Conservation (phyloP, 2,113 vertebrate species). For the Ursus arctos region DNA sequence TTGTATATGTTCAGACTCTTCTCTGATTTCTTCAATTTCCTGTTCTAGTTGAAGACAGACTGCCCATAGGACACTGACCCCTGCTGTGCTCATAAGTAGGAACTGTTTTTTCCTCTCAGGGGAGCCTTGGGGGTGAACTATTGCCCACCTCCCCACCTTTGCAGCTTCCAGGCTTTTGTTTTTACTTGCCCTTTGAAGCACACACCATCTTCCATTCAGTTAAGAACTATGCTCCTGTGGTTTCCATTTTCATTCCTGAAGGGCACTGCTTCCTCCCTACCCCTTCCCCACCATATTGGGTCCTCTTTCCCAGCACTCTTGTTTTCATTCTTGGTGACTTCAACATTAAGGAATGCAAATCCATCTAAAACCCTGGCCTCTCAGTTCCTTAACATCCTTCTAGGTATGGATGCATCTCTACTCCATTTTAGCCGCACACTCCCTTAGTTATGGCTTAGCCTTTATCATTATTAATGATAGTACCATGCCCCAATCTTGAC, state of each 20-base stretch:
- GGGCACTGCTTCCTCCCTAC: neutral
- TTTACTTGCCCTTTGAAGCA: neutral
- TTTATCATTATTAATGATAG: neutral
- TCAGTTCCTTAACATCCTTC: neutral
- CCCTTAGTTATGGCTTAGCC: neutral
- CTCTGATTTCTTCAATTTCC: neutral
- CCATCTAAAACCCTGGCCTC: neutral
- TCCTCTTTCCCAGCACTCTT: neutral
- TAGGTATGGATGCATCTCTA: neutral
- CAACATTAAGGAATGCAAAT: neutral
- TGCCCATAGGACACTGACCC: neutral
- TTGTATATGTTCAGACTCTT: neutral
- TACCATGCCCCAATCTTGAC: neutral
- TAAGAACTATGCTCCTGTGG: neutral
- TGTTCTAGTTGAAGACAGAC: neutral
- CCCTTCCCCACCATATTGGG: neutral
- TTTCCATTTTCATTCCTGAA: neutral
- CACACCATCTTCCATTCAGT: neutral
- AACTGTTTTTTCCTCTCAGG: neutral
- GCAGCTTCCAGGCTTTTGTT: neutral
- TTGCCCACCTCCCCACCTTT: neutral
- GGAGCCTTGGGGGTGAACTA: neutral
- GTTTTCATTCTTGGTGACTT: neutral
- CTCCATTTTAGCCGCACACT: neutral
- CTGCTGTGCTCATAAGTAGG: neutral